These are phyloP conservation scores for Chrysina gloriosa DNA, from an alignment of 2,888 invertebrate genomes.

Conservation along the genomic window DNA sequence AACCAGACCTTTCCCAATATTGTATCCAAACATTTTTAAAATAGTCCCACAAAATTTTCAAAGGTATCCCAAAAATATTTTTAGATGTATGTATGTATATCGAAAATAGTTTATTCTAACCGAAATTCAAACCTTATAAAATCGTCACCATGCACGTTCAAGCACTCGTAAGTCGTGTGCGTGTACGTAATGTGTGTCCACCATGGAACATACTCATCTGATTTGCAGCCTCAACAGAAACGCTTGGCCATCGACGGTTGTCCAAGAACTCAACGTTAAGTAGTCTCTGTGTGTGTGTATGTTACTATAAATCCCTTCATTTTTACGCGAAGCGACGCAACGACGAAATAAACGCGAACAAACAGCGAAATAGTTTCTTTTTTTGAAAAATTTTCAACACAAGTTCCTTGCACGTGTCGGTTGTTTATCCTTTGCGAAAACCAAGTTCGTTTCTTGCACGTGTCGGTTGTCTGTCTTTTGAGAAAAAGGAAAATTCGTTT, in stretches of 20 bases:
- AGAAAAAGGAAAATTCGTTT: no score
- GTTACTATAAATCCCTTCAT: neutral
- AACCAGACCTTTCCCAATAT: no score
- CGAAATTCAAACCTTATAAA: neutral
- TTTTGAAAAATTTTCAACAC: no score
- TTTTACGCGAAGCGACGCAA: neutral
- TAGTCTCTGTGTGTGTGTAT: conserved; percentile 5
- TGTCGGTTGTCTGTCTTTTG: no score
- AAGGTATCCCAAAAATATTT: no score
- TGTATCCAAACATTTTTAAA: no score
- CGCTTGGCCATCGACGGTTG: conserved; percentile 38
- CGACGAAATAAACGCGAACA: neutral
- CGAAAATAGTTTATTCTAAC: neutral
- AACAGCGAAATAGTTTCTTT: no score
- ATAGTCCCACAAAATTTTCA: no score
- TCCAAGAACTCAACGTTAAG: conserved; percentile 40
- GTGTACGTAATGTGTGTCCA: conserved; percentile 47
- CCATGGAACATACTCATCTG: conserved; percentile 63
- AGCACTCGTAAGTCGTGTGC: neutral
- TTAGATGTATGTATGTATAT: neutral
- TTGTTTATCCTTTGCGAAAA: no score
- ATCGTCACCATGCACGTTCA: neutral
- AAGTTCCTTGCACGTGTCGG: no score
- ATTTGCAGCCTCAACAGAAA: conserved; percentile 51
- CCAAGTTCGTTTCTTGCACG: no score